Percentiles rank a stretch among this genome's conserved stretches.
These are phyloP conservation scores for Hyperoodon ampullatus DNA, from an alignment of 2,113 vertebrate species.

Conservation along the genomic window DNA sequence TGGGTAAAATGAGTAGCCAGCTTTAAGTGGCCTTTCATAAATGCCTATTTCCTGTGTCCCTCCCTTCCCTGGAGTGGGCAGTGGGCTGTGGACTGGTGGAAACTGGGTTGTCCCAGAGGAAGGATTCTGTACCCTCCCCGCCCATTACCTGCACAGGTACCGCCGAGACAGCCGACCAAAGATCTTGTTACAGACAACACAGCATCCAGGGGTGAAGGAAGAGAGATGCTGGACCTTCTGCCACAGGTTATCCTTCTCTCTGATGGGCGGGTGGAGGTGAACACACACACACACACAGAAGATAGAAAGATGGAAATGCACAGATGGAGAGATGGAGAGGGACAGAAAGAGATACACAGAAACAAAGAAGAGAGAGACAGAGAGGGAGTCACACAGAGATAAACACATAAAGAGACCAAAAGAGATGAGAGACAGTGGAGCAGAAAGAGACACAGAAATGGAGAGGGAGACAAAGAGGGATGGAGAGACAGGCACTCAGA, in stretches of 20 bases:
- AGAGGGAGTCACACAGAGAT: not conserved
- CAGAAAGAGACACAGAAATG: not conserved
- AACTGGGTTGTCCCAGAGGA: not conserved
- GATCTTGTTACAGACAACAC: conserved; percentile 79
- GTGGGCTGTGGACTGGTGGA: not conserved
- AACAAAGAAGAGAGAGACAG: not conserved
- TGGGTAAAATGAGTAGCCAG: not conserved
- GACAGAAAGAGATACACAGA: not conserved
- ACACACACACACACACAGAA: not conserved
- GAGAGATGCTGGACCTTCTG: conserved; percentile 83
- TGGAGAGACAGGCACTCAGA: not conserved
- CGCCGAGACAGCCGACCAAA: conserved; percentile 83
- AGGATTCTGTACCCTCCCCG: not conserved
- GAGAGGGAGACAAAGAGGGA: not conserved
- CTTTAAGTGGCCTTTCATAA: not conserved
- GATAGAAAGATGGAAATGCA: not conserved
- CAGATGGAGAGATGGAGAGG: not conserved
- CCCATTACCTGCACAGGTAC: conserved; percentile 84
- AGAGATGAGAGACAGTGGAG: not conserved
- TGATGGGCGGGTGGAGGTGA: not conserved
- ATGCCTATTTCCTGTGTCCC: not conserved
- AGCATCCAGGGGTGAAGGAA: conserved; percentile 40
- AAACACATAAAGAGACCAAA: not conserved
- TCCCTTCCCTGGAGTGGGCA: not conserved
- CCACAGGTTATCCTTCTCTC: conserved; percentile 86